Base-by-base conservation (phyloP, 1,140 invertebrate species). In the Rhynchophorus ferrugineus region DNA sequence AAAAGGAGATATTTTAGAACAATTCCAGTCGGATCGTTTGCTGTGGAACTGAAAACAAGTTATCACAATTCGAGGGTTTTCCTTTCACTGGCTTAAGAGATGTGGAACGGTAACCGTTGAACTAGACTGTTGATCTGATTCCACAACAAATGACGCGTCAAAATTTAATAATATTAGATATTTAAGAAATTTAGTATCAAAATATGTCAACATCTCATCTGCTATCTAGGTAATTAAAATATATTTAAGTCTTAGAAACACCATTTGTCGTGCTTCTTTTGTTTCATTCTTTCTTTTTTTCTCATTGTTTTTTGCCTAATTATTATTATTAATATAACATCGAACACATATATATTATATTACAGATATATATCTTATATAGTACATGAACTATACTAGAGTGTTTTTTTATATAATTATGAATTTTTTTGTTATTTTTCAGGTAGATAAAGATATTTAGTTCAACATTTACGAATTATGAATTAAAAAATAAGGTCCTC, bases 151-250 rank as follows among this genome's bases (percentile, higher is more conserved):
- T 17, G 11, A 49, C 18, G 38, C 36, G 21, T 18, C 17, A 19
- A 16, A 22, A 39, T 44, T 38, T 37, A n/a, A n/a, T 52, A 35
- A 13, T 38, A 16, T 42, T 52, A 52, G 47, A 53, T 54, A 24
- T 60, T 57, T 63, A 57, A 48, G 55, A 59, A 50, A 61, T 60
- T 62, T 62, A 60, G 64, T 66, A 66, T 66, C 62, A 66, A 66
- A 66, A 66, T 62, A 66, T 64, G 39, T 61, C 39, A 65, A 65
- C 61, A 62, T 62, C 63, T 63, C 44, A 18, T 64, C 59, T 58
- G 57, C 62, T 66, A 64, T 62, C 59, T 66, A 63, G 53, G 62
- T 63, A 63, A 61, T 59, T 62, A 65, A 65, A 65, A 65, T 65
- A 65, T 65, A 65, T 63, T 63, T 59, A 64, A 57, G 42, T 53